A percentile compares a stretch with the other conserved stretches of the same genome.
Evolutionary conservation across 2,113 vertebrate genomes (phyloP).

Genomic region (Alouatta palliata): DNA sequence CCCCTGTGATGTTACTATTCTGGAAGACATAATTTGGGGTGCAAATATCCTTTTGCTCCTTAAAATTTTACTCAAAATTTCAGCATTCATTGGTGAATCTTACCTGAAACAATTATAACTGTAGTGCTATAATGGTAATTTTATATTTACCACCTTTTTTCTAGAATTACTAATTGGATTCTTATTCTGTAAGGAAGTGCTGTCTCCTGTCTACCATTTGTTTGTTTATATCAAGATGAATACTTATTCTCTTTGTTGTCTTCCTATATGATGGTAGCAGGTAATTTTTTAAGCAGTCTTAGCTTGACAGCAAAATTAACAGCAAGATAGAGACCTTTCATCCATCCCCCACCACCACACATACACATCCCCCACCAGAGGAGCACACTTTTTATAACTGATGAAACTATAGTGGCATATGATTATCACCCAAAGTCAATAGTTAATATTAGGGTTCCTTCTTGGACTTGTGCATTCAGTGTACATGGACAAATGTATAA

Average conservation of each 20-base stretch:
- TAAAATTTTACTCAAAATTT: neutral
- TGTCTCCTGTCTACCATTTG: neutral
- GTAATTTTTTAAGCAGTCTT: neutral
- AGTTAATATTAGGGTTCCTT: neutral
- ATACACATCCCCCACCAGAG: neutral
- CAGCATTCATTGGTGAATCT: neutral
- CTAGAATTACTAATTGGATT: neutral
- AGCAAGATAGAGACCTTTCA: neutral
- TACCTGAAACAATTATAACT: neutral
- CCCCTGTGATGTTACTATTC: neutral
- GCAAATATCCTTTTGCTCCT: neutral
- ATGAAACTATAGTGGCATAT: neutral
- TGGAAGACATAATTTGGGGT: neutral
- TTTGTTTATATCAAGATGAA: neutral
- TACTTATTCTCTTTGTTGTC: neutral
- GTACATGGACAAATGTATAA: neutral
- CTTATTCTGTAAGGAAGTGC: neutral
- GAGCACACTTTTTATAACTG: neutral
- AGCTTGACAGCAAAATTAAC: neutral
- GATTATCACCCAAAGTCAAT: neutral
- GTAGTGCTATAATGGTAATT: neutral
- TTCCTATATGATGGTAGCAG: neutral
- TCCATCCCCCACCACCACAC: neutral
- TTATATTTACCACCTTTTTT: conserved; percentile 1
- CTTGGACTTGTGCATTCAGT: neutral